Evolutionary conservation across 2,888 invertebrate species (phyloP), one percentile per base, ranked within the genome.

Genomic region (Spialia ferax): DNA sequence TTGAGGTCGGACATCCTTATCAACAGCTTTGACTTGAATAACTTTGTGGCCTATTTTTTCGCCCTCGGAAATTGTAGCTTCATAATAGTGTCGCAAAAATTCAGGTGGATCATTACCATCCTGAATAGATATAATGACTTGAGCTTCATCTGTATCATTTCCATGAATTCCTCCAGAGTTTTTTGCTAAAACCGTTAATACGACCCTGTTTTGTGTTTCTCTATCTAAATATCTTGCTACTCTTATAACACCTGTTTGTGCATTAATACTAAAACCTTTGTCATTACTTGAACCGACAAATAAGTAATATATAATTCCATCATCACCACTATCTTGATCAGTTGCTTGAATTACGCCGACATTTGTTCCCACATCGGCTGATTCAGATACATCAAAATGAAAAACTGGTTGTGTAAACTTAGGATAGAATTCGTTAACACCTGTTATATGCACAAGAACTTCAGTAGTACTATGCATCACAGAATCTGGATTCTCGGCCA

Each of bases 51-150:
- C 98, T 10, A 96, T 87, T 0, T 88, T 79, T 0, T 96, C 96
- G 20, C 97, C 97, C 93, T 99, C 99, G 0, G 97, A 96, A 22
- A 99, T 95, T 70, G 95, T 95, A 0, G 97, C 95, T 79, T 97
- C 96, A 83, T 99, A 99, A 20, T 95, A 83, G 59, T 94, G 94
- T 78, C 96, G 95, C n/a, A 96, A 87, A 84, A 99, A 99, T 84
- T 98, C 97, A 0, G 99, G 99, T 0, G 99, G 98, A 91, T 99
- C 99, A 83, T 99, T 99, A 20, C 99, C 99, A 85, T 99, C 99
- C 90, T 98, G 98, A 71, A 99, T 97, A 0, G 97, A 97, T 71
- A 99, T 97, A 57, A 98, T 97, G 0, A 99, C 97, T 88, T 98
- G 98, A 3, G 99, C 99, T 89, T 98, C 98, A 82, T 98, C 99